A percentile compares a stretch with the other conserved stretches of the same genome.
Conservation (phyloP, 1,140 invertebrate species). For the Frieseomelitta varia region DNA sequence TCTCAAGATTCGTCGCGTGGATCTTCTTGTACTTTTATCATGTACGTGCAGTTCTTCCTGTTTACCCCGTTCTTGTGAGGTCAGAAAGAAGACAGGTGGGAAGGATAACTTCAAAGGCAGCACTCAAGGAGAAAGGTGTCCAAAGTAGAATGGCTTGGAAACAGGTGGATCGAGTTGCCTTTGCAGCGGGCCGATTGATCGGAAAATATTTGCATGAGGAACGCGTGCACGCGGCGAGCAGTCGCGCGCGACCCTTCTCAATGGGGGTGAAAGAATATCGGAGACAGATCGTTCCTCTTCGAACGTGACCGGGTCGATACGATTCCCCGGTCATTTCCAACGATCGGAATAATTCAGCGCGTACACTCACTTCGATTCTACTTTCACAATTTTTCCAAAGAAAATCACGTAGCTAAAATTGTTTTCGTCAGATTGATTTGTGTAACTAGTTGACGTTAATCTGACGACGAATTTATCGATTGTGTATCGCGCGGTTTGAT, state of each 20-base stretch:
- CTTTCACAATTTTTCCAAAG: background rate
- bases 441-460: too few relatives aligned
- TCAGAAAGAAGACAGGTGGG: background rate
- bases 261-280: background rate
- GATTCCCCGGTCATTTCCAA: background rate
- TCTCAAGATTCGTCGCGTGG: too few relatives aligned
- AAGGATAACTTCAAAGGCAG: background rate
- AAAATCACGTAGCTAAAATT: too few relatives aligned
- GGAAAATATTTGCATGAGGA: constrained; percentile 37
- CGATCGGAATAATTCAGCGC: background rate
- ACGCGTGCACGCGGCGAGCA: background rate
- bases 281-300: background rate
- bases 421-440: too few relatives aligned
- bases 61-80: too few relatives aligned
- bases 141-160: background rate
- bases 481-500: too few relatives aligned
- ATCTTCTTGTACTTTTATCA: too few relatives aligned
- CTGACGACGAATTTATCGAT: too few relatives aligned
- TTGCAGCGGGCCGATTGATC: constrained; percentile 30
- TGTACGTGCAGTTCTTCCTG: too few relatives aligned
- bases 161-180: constrained; percentile 17
- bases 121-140: constrained; percentile 2
- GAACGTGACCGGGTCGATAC: background rate
- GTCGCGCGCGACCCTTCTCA: background rate
- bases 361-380: background rate